A percentile compares a stretch with the other conserved stretches of the same genome.
Conservation (phyloP, 2,797 vertebrate genomes). For the Hoplostethus atlanticus region DNA sequence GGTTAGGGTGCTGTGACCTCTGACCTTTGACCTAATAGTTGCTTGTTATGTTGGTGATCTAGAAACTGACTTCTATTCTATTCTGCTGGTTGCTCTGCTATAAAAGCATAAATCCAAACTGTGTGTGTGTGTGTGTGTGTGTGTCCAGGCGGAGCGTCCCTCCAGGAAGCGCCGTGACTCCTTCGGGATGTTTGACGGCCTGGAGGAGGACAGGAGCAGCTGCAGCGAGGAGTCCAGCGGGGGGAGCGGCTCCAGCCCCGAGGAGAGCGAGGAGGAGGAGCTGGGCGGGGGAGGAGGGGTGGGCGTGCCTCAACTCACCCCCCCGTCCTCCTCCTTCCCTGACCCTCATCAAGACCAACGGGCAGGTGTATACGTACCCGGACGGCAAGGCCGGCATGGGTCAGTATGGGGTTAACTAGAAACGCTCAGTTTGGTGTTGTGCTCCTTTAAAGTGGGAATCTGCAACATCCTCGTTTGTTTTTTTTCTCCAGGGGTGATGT, state of each 20-base stretch:
- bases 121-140: background rate
- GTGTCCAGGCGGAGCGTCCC: slow-evolving; percentile 87
- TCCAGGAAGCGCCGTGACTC: slow-evolving; percentile 89
- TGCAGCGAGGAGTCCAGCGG: slow-evolving; percentile 94
- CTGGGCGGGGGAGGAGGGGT: slow-evolving; percentile 83
- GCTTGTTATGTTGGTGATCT: no score
- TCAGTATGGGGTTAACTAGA: slow-evolving; percentile 80
- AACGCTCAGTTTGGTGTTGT: no score
- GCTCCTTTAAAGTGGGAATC: no score
- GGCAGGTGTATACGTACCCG: slow-evolving; percentile 96
- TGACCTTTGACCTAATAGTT: no score
- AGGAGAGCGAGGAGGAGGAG: slow-evolving; percentile 90
- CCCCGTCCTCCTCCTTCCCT: slow-evolving; percentile 81
- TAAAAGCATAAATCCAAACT: no score
- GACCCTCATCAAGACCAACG: slow-evolving; percentile 97
- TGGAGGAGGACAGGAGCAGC: slow-evolving; percentile 87
- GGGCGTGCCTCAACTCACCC: slow-evolving; percentile 23
- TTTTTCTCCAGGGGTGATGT: no score
- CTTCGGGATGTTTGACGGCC: slow-evolving; percentile 94
- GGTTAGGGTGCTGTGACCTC: no score
- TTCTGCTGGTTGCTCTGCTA: no score
- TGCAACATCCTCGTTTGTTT: no score
- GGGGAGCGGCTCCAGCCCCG: slow-evolving; percentile 91
- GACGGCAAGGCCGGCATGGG: slow-evolving; percentile 98
- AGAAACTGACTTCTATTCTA: no score